Evolutionary conservation across 2,113 vertebrate genomes (phyloP).

Genomic region (Chelonoidis abingdonii): DNA sequence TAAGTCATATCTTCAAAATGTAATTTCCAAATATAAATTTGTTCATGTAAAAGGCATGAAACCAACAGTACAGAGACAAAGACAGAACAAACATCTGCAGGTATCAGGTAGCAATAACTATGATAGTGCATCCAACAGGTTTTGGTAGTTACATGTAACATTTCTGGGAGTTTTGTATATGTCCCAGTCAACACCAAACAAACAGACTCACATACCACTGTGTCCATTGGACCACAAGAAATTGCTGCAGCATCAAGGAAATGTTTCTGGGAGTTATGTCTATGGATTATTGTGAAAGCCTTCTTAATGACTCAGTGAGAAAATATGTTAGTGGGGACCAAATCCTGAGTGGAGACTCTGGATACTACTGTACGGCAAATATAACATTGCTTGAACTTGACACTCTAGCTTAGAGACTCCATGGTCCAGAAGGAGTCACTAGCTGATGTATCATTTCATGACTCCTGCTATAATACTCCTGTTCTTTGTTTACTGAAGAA

Average conservation of each 20-base stretch:
- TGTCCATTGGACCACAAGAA: neutral
- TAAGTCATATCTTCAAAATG: neutral
- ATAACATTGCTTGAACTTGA: neutral
- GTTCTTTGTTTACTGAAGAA: no score
- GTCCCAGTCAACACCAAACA: neutral
- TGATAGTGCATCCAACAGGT: neutral
- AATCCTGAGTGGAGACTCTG: neutral
- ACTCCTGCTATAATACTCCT: neutral
- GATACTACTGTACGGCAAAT: neutral
- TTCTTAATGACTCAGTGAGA: neutral
- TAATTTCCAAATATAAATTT: neutral
- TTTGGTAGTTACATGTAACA: neutral
- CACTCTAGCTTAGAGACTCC: neutral
- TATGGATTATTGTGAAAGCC: neutral
- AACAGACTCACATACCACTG: neutral
- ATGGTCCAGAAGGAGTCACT: neutral
- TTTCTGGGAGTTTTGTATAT: neutral
- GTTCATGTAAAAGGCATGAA: neutral
- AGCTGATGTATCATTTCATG: neutral
- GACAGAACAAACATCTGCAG: neutral
- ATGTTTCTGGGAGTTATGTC: neutral
- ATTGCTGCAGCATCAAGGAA: neutral
- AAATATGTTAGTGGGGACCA: neutral
- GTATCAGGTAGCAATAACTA: neutral
- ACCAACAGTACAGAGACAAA: neutral